Evolutionary conservation across 2,797 vertebrate genomes (phyloP).

Genomic region (Neoniphon sammara): DNA sequence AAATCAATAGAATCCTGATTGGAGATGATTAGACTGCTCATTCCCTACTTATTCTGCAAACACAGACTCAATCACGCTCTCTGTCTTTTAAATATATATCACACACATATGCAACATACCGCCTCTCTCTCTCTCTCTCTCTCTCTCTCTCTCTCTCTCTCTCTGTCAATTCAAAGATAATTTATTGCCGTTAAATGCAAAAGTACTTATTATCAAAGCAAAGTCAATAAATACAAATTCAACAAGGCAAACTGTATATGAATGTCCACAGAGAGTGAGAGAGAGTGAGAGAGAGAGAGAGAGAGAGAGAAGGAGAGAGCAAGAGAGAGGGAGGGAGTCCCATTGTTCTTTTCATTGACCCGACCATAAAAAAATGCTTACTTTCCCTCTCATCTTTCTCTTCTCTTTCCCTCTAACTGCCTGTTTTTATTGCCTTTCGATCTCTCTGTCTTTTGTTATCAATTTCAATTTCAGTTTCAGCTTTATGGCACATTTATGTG

Average conservation of each 20-base stretch:
- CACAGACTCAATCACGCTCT: neutral
- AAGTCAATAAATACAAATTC: too few species aligned
- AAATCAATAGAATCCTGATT: constrained; percentile 80
- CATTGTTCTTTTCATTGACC: constrained; percentile 56
- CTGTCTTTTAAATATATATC: neutral
- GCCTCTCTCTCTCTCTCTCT: constrained; percentile 1
- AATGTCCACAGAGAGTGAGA: constrained; percentile 25
- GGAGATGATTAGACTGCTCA: constrained; percentile 75
- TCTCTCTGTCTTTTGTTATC: constrained; percentile 36
- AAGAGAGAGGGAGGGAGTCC: constrained; percentile 11
- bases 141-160: neutral
- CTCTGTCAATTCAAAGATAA: neutral
- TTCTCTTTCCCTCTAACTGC: constrained; percentile 38
- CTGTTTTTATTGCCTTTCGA: constrained; percentile 29
- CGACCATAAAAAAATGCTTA: constrained; percentile 50
- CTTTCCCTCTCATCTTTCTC: constrained; percentile 42
- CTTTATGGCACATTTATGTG: too few species aligned
- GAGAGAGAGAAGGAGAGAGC: constrained; percentile 37
- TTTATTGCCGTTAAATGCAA: too few species aligned
- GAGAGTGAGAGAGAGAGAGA: constrained; percentile 22
- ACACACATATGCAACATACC: neutral
- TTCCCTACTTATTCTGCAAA: constrained; percentile 53
- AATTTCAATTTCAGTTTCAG: too few species aligned
- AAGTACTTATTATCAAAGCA: too few species aligned
- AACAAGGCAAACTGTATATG: neutral